Percentiles rank a stretch among this genome's conserved stretches.
phyloP scores from a whole-genome alignment of 1,140 invertebrate genomes.

The Bicyclus anynana region DNA sequence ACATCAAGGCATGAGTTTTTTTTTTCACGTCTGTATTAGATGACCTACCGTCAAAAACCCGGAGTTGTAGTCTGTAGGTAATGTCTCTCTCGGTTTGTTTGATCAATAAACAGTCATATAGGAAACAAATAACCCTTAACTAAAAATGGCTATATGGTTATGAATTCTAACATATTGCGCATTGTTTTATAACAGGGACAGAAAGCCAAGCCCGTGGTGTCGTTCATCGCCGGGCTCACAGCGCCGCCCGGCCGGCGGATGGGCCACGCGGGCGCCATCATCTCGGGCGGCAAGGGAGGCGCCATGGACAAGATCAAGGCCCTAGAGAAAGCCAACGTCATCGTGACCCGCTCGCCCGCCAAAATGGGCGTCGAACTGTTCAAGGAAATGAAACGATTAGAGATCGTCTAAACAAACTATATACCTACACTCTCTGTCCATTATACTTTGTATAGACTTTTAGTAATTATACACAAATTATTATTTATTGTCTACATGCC shows the following conservation, averaged over 20 bases:
- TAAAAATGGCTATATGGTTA: no score
- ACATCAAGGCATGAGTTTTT: no score
- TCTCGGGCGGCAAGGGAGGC: constrained; percentile 98
- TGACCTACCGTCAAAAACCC: no score
- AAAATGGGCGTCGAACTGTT: constrained; percentile 95
- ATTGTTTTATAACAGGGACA: constrained; percentile 85
- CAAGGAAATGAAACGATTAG: constrained; percentile 91
- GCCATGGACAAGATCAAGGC: constrained; percentile 99
- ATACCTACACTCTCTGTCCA: constrained; percentile 16
- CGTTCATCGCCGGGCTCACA: constrained; percentile 98
- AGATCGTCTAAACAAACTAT: constrained; percentile 75
- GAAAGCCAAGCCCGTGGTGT: constrained; percentile 98
- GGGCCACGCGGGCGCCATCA: constrained; percentile 99
- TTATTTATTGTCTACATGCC: constrained; percentile 60
- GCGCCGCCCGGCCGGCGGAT: constrained; percentile 98
- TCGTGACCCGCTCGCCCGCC: constrained; percentile 96
- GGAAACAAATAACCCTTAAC: no score
- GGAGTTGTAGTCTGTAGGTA: no score
- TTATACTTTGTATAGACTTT: constrained; percentile 61
- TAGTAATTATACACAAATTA: constrained; percentile 58
- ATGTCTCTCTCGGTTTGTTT: no score
- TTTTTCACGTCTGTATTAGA: no score
- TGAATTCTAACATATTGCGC: background rate
- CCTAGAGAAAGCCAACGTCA: constrained; percentile 91
- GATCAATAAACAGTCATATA: no score